Percentiles rank a stretch among this genome's conserved stretches.
Conservation (phyloP, 1,140 invertebrate genomes). For the Microplitis demolitor region DNA sequence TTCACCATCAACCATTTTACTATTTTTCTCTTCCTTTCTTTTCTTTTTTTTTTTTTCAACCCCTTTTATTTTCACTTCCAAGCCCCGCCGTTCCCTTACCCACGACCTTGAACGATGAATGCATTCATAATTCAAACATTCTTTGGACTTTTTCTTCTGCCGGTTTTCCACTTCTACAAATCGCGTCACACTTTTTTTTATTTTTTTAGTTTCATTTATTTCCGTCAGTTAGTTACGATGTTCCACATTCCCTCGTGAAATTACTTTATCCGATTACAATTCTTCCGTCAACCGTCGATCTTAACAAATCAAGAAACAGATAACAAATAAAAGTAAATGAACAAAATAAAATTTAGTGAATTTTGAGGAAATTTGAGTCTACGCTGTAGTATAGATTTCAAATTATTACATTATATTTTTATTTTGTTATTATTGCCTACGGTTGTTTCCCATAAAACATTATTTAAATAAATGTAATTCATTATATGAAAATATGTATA, state of each 20-base stretch:
- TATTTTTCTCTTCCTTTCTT: not conserved
- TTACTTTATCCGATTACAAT: conserved; percentile 17
- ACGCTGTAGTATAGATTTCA: too few relatives aligned
- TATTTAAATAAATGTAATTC: too few relatives aligned
- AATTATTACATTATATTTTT: too few relatives aligned
- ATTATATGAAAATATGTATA: too few relatives aligned
- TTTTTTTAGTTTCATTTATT: not conserved
- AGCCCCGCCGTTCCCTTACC: not conserved
- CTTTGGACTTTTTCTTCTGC: not conserved
- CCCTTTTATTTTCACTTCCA: not conserved
- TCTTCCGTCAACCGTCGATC: not conserved
- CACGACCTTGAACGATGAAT: not conserved
- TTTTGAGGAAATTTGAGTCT: not conserved
- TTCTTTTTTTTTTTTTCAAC: not conserved
- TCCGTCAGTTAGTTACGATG: not conserved
- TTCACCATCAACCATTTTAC: not conserved
- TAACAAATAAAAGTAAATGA: not conserved
- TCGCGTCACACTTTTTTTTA: not conserved
- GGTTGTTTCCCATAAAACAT: too few relatives aligned
- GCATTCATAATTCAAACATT: conserved; percentile 16
- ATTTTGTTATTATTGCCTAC: too few relatives aligned
- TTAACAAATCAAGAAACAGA: not conserved
- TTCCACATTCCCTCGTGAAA: not conserved
- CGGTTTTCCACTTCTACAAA: not conserved
- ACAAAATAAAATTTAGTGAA: not conserved